Evolutionary conservation across 2,113 vertebrate species (phyloP).

Genomic region (Typhlomys cinereus): DNA sequence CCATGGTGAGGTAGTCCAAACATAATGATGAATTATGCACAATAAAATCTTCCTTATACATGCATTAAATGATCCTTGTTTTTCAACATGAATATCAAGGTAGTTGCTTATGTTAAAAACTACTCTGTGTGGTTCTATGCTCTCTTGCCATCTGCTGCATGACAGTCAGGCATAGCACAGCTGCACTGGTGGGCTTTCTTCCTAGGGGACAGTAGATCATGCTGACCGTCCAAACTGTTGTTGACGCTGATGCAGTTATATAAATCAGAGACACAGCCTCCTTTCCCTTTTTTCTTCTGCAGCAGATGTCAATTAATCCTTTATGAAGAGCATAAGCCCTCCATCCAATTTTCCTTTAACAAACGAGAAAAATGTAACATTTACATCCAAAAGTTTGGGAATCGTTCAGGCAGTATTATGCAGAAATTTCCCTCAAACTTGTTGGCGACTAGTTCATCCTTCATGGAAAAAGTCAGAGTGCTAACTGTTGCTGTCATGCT

Average conservation of each 20-base stretch:
- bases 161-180: background rate
- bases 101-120: background rate
- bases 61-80: background rate
- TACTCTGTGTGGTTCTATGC: background rate
- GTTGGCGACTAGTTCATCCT: background rate
- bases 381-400: background rate
- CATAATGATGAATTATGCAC: background rate
- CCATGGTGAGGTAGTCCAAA: background rate
- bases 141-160: background rate
- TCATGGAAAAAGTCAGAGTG: background rate
- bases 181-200: background rate
- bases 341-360: background rate
- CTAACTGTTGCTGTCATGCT: too few species aligned
- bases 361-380: too few species aligned
- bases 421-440: background rate
- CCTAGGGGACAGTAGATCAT: background rate
- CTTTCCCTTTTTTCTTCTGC: background rate
- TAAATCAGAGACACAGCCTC: background rate
- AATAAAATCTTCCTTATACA: background rate
- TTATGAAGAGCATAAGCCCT: background rate
- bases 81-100: background rate
- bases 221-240: background rate
- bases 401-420: background rate
- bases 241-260: constrained; percentile 4
- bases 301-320: background rate